Percentiles rank a stretch among this genome's conserved stretches.
These are phyloP conservation scores for Smutsia gigantea DNA, from an alignment of 2,797 vertebrate species.

Conservation along the genomic window DNA sequence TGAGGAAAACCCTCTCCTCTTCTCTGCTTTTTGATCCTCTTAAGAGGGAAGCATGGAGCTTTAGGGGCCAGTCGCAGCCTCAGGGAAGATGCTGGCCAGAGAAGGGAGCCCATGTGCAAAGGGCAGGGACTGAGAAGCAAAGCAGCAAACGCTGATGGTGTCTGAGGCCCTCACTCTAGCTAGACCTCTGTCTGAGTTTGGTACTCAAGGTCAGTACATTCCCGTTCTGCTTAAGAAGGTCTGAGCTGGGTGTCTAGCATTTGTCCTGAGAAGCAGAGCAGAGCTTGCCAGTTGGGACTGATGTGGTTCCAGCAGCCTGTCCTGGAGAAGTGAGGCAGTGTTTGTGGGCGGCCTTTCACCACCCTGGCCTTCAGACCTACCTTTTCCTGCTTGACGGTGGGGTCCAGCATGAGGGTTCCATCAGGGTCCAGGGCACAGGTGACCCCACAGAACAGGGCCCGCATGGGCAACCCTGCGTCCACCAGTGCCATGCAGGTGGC, in stretches of 20 bases:
- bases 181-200: neutral
- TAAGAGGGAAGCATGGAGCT: neutral
- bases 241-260: neutral
- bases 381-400: constrained; percentile 92
- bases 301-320: neutral
- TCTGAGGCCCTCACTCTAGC: neutral
- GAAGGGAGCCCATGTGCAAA: neutral
- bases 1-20: neutral
- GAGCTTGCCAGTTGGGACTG: neutral
- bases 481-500: constrained; percentile 94
- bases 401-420: constrained; percentile 90
- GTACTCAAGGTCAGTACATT: neutral
- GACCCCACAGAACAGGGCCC: constrained; percentile 93
- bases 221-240: neutral
- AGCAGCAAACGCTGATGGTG: neutral
- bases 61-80: neutral
- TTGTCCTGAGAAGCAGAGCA: neutral
- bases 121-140: neutral
- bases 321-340: neutral
- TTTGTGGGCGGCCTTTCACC: too few species aligned
- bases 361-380: constrained; percentile 77
- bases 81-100: neutral
- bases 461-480: constrained; percentile 94
- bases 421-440: constrained; percentile 91
- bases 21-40: neutral